Evolutionary conservation across 2,888 invertebrate genomes (phyloP), one percentile per base, ranked within the genome.

Genomic region (Azorinus chamasolen): DNA sequence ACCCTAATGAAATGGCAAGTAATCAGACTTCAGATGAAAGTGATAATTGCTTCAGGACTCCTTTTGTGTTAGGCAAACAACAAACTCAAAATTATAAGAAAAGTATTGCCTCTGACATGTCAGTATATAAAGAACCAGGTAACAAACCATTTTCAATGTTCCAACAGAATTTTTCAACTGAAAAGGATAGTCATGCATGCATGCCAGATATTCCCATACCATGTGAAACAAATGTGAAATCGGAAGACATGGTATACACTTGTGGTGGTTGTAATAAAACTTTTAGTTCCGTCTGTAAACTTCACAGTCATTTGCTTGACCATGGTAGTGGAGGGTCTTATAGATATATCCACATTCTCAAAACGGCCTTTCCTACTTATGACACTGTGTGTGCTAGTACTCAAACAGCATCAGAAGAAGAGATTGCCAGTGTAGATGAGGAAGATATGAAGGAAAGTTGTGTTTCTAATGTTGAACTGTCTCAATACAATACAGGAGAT

Each of bases 291-390:
- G 14, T 77, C 3, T 77, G 77, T 32, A 22, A 57, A 24, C 77
- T 77, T 32, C 77, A 77, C 41, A 24, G 39, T 5, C 78, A 78
- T 59, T 25, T 78, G 20, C 3, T 66, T 16, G 61, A 10, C n/a
- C 62, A 64, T 16, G 54, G 43, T 18, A n/a, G 16, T 2, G 43
- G 48, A 14, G 69, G 69, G 10, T 50, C 51, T 10, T 76, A 71
- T 37, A 58, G 41, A 24, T 78, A 46, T 39, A 50, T 48, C 32
- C 45, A 54, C 22, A 39, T n/a, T 4, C 45, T 55, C 8, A 59
- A 37, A 22, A 69, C 72, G 10, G 78, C 64, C 16, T 73, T 51
- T 51, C 68, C 68, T 12, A 58, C 25, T 18, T 32, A 58, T 43
- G 55, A 61, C 32, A 50, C 12, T 25, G 61, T 45, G 12, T 72